phyloP scores from a whole-genome alignment of 2,113 vertebrate species.

The Grammomys surdaster region DNA sequence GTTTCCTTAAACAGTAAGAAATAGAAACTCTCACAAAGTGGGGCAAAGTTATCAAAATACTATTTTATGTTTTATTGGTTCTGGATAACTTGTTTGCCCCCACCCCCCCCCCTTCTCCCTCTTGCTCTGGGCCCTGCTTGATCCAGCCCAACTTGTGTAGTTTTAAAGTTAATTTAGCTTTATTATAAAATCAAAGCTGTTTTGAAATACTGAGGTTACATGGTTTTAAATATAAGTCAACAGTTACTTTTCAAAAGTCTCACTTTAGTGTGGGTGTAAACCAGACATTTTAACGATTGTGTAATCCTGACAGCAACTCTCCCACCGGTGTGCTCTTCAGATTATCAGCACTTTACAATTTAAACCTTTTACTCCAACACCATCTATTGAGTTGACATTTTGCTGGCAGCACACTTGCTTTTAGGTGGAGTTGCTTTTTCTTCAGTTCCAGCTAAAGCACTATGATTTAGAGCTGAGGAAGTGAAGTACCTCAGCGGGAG shows the following conservation, averaged over 20 bases:
- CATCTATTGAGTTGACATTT: slow-evolving; percentile 27
- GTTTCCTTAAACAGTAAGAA: background rate
- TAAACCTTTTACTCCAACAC: slow-evolving; percentile 23
- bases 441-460: slow-evolving; percentile 21
- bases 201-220: slow-evolving; percentile 32
- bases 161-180: slow-evolving; percentile 56
- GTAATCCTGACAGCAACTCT: background rate
- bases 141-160: background rate
- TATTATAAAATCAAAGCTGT: slow-evolving; percentile 47
- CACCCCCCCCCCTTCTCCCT: too few relatives aligned
- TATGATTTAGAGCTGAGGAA: slow-evolving; percentile 16
- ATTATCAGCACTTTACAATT: slow-evolving; percentile 38
- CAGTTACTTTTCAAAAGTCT: slow-evolving; percentile 19
- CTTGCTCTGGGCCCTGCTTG: too few relatives aligned
- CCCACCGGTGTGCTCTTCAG: slow-evolving; percentile 6
- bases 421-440: slow-evolving; percentile 25
- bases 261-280: background rate
- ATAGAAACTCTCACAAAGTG: slow-evolving; percentile 2
- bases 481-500: background rate
- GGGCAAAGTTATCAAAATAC: slow-evolving; percentile 5
- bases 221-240: slow-evolving; percentile 62
- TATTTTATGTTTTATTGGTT: slow-evolving; percentile 51
- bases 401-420: slow-evolving; percentile 40
- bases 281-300: slow-evolving; percentile 47
- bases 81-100: background rate